Base-by-base conservation (phyloP, 2,113 vertebrate genomes). In the Psilopsiagon aurifrons region DNA sequence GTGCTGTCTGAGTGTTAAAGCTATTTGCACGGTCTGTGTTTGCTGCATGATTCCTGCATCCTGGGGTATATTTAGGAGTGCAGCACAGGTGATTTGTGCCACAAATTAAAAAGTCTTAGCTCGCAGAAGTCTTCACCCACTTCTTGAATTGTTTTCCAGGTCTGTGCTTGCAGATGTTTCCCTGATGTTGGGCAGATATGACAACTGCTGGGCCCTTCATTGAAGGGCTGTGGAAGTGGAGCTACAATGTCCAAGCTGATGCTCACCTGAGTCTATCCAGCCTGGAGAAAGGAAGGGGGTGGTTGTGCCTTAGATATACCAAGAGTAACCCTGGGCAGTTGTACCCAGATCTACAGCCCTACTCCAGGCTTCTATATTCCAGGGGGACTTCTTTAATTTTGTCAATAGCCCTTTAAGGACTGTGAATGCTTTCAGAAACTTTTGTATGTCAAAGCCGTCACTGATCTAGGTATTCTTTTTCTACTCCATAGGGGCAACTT, bases 21-120 rank as follows among this genome's bases (percentile, higher is more conserved):
- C 6, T 33, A 20, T 20, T 55, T 39, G 57, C 4, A 0, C 1
- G 2, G 3, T 9, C 25, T 25, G 49, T 0, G 1, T 43, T 44
- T 31, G 41, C 25, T 33, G 1, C 1, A 0, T 9, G 7, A 31
- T 39, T 15, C 8, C 39, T 23, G 15, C 17, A 9, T 5, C 7
- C 3, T 14, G 19, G 19, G 33, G 4, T n/a, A 15, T 6, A 0
- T 1, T 1, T 4, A 39, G 60, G 17, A 68, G 23, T 6, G 5
- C 6, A 11, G 23, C 4, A 3, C 17, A 18, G 29, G 43, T 12
- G 24, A 28, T 84, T n/a, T 41, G 33, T 16, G 35, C 10, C 46
- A 31, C 35, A 64, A 25, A 20, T 6, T 33, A 24, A 69, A 64
- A 22, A 33, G 9, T 39, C 11, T 5, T 5, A 9, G 17, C 47